Conservation (phyloP, 2,888 invertebrate genomes). For the Trachelus tabidus region DNA sequence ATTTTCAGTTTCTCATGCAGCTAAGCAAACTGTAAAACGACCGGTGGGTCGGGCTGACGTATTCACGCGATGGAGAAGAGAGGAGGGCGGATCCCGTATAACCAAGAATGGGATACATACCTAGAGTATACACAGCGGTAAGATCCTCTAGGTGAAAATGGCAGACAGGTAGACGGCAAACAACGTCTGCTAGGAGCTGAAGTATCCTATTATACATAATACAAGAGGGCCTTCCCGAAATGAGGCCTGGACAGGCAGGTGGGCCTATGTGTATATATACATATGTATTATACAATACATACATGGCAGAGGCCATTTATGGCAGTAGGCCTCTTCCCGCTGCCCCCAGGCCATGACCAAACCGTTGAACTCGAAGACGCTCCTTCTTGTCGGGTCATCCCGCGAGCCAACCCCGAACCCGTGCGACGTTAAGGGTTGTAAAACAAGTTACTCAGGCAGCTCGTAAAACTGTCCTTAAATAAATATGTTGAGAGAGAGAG, state of each 20-base stretch:
- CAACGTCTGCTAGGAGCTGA: slow-evolving; percentile 44
- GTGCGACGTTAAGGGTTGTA: slow-evolving; percentile 18
- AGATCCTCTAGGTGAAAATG: slow-evolving; percentile 21
- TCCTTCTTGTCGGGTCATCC: background rate
- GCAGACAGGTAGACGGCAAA: slow-evolving; percentile 50
- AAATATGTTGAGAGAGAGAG: slow-evolving; percentile 18
- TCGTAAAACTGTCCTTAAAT: slow-evolving; percentile 24
- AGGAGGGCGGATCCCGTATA: background rate
- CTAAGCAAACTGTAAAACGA: slow-evolving; percentile 35
- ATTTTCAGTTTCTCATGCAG: slow-evolving; percentile 1
- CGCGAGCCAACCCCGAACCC: slow-evolving; percentile 17
- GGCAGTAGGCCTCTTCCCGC: background rate
- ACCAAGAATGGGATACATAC: background rate
- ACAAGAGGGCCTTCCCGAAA: slow-evolving; percentile 39
- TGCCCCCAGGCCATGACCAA: slow-evolving; percentile 4
- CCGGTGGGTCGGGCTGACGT: slow-evolving; percentile 20
- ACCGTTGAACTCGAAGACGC: slow-evolving; percentile 5
- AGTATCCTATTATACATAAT: slow-evolving; percentile 53
- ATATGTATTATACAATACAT: background rate
- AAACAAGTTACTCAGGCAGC: slow-evolving; percentile 18
- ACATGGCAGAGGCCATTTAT: slow-evolving; percentile 1
- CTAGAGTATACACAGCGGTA: background rate
- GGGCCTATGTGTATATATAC: background rate
- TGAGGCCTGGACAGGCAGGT: slow-evolving; percentile 14
- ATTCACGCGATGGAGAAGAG: slow-evolving; percentile 31